Percentiles rank a stretch among this genome's conserved stretches.
Conservation (phyloP, 2,113 vertebrate genomes). For the Eulacestoma nigropectus region DNA sequence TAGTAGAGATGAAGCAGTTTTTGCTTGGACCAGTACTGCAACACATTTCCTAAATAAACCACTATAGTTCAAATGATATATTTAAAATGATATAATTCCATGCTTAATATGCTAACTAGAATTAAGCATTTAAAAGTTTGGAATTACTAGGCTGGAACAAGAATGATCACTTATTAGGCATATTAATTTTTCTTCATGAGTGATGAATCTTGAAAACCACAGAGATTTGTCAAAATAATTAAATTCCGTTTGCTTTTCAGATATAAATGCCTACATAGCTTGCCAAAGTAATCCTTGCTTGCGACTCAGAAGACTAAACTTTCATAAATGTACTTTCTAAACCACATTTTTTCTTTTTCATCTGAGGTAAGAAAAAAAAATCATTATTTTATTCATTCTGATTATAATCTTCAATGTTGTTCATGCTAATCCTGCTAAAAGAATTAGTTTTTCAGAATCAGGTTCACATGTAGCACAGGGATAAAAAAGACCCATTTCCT, state of each 20-base stretch:
- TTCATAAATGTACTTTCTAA: neutral
- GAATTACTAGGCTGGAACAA: neutral
- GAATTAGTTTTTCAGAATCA: neutral
- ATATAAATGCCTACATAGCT: constrained; percentile 13
- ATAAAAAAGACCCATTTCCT: neutral
- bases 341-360: neutral
- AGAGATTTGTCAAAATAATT: constrained; percentile 43
- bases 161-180: constrained; percentile 9
- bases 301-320: neutral
- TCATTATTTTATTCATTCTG: neutral
- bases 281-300: constrained; percentile 1
- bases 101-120: constrained; percentile 8
- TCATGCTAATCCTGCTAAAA: neutral
- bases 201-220: constrained; percentile 36
- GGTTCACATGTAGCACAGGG: neutral
- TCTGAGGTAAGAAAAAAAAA: neutral
- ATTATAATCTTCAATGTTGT: neutral
- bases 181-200: constrained; percentile 35
- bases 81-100: neutral
- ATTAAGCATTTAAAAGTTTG: constrained; percentile 14
- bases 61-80: neutral
- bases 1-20: neutral
- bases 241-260: constrained; percentile 42
- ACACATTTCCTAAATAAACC: neutral
- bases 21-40: neutral